These are phyloP conservation scores for Eulacestoma nigropectus DNA, from an alignment of 2,113 vertebrate genomes.

Conservation along the genomic window DNA sequence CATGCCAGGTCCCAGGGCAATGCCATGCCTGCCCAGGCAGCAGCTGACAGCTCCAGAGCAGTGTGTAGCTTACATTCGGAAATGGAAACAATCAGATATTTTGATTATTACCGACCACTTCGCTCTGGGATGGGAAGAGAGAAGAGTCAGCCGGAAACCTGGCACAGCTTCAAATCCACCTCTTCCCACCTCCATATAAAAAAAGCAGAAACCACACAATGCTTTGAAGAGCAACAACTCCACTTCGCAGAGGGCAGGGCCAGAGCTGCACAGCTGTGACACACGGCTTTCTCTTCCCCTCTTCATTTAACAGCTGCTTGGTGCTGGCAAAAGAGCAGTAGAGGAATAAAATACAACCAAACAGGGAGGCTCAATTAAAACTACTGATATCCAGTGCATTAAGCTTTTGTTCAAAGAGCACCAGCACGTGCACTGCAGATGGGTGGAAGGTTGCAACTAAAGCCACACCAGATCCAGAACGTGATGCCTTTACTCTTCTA, in stretches of 20 bases:
- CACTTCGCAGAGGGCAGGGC: neutral
- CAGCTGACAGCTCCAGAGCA: neutral
- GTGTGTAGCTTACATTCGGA: fast-evolving
- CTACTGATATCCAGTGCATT: neutral
- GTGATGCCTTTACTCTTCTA: neutral
- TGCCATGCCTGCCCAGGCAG: neutral
- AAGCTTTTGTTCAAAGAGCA: neutral
- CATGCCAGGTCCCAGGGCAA: neutral
- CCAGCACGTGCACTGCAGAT: neutral
- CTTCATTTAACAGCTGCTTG: neutral
- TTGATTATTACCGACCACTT: neutral
- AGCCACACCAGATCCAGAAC: neutral
- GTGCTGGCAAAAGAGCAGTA: neutral
- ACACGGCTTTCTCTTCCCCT: neutral
- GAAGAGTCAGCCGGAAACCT: neutral
- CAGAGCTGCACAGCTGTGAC: neutral
- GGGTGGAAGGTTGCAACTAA: neutral
- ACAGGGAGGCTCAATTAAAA: neutral
- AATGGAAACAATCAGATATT: neutral
- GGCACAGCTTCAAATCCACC: neutral
- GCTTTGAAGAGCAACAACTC: neutral
- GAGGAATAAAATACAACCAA: neutral
- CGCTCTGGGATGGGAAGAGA: neutral
- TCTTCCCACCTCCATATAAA: neutral
- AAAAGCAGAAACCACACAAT: neutral